These are phyloP conservation scores for Agonopterix subpropinquella DNA, from an alignment of 2,888 invertebrate species.

Conservation along the genomic window DNA sequence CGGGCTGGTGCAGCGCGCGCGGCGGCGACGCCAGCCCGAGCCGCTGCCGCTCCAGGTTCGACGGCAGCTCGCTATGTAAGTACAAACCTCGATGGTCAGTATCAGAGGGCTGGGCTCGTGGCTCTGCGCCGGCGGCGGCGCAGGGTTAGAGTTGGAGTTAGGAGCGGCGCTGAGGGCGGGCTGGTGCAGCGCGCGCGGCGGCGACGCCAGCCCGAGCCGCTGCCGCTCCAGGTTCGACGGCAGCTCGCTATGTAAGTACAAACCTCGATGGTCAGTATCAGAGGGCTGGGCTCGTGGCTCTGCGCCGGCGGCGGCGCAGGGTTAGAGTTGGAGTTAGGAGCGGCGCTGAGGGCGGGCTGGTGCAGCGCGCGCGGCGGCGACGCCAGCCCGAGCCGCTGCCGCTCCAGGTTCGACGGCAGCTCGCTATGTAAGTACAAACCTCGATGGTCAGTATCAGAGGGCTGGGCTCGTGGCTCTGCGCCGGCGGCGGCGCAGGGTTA, in stretches of 20 bases:
- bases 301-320: background rate
- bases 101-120: background rate
- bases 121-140: background rate
- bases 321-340: constrained; percentile 44
- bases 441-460: background rate
- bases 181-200: constrained; percentile 82
- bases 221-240: constrained; percentile 94
- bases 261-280: background rate
- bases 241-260: constrained; percentile 85
- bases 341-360: constrained; percentile 75
- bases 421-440: constrained; percentile 78
- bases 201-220: constrained; percentile 86
- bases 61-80: constrained; percentile 94
- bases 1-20: constrained; percentile 81
- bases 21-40: constrained; percentile 87
- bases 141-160: constrained; percentile 26
- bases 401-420: constrained; percentile 95
- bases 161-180: constrained; percentile 75
- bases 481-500: background rate
- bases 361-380: constrained; percentile 84
- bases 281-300: background rate
- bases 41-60: constrained; percentile 90
- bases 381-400: constrained; percentile 85
- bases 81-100: too few relatives aligned
- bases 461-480: background rate